These are phyloP conservation scores for Diacarnus erythraeanus DNA, from an alignment of 37 sponge, comb jelly and placozoan genomes.

Conservation along the genomic window DNA sequence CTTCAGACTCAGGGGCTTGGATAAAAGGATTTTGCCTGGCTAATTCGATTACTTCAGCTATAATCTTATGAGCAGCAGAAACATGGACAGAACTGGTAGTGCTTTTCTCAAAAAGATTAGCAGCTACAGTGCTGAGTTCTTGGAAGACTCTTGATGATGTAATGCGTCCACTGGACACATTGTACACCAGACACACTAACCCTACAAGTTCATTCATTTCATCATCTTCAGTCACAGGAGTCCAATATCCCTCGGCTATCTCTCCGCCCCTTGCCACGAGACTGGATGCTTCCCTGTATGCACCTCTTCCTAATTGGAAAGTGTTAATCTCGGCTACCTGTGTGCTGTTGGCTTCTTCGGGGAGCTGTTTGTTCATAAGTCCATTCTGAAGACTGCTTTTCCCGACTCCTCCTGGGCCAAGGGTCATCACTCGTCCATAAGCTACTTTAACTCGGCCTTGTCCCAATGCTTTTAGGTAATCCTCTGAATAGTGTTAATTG, in stretches of 20 bases:
- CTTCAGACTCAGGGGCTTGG: conserved; percentile 6
- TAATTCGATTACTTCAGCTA: neutral
- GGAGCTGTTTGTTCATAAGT: conserved; percentile 11
- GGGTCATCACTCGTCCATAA: conserved; percentile 39
- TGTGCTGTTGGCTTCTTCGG: conserved; percentile 17
- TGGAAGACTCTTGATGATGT: neutral
- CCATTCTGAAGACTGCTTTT: conserved; percentile 33
- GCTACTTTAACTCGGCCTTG: conserved; percentile 24
- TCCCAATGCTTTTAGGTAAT: conserved; percentile 27
- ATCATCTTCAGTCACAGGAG: neutral
- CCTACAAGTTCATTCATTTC: neutral
- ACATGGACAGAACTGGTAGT: neutral
- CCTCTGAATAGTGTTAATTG: too few relatives aligned
- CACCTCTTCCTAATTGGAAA: neutral
- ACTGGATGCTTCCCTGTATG: too few relatives aligned
- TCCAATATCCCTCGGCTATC: too few relatives aligned
- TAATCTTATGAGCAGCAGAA: neutral
- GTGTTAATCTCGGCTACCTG: conserved; percentile 13
- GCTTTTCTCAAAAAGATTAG: neutral
- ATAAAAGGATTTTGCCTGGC: neutral
- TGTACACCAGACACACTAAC: neutral
- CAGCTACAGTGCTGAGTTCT: neutral
- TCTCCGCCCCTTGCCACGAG: too few relatives aligned
- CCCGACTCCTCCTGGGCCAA: conserved; percentile 45
- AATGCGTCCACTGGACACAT: neutral